Evolutionary conservation across 2,797 vertebrate species (phyloP).

Genomic region (Acipenser ruthenus): DNA sequence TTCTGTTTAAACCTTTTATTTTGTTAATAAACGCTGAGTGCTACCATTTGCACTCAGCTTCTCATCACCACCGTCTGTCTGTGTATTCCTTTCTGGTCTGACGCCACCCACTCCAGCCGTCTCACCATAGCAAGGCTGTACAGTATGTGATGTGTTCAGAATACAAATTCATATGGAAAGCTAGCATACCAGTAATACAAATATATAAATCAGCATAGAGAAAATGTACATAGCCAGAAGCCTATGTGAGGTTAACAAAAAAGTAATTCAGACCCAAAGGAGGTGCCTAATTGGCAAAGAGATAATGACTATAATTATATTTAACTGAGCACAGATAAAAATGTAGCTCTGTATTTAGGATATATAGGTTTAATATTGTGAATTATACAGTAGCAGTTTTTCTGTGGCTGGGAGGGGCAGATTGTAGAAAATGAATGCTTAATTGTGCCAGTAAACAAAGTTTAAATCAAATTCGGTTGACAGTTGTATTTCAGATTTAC

Average conservation of each 20-base stretch:
- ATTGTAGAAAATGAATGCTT: slow-evolving; percentile 23
- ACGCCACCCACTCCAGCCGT: too few relatives aligned
- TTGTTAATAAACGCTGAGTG: too few relatives aligned
- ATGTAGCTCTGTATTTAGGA: slow-evolving; percentile 6
- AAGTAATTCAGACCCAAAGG: not conserved
- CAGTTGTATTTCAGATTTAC: slow-evolving; percentile 32
- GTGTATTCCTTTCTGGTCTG: too few relatives aligned
- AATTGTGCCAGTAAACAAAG: slow-evolving; percentile 36
- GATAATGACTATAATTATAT: slow-evolving; percentile 3
- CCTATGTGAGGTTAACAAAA: not conserved
- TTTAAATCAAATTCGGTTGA: slow-evolving; percentile 25
- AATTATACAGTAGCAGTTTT: slow-evolving; percentile 11
- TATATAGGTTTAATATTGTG: slow-evolving; percentile 4
- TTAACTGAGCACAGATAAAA: slow-evolving; percentile 17
- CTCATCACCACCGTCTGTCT: too few relatives aligned
- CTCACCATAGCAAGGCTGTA: too few relatives aligned
- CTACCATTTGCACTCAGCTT: too few relatives aligned
- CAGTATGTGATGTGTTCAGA: too few relatives aligned
- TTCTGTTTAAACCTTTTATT: too few relatives aligned
- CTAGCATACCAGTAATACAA: too few relatives aligned
- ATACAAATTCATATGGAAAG: too few relatives aligned
- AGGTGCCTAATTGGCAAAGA: slow-evolving; percentile 10
- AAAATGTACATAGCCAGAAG: not conserved
- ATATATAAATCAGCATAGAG: too few relatives aligned
- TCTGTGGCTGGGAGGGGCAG: slow-evolving; percentile 19